Evolutionary conservation across 2,888 invertebrate genomes (phyloP).

Genomic region (Drosophila meridionalis): DNA sequence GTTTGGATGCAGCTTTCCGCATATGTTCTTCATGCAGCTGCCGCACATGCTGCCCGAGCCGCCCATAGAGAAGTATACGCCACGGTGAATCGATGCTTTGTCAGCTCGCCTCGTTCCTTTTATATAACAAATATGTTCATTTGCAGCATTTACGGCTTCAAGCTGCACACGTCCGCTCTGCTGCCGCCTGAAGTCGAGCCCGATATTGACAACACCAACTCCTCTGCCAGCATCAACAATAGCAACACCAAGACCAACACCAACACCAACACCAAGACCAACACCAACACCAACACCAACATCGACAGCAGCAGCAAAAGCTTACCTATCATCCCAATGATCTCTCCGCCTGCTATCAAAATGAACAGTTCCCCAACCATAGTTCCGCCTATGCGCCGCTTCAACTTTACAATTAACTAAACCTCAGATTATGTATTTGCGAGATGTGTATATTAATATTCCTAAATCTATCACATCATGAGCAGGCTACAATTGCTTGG

Average conservation of each 20-base stretch:
- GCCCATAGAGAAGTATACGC: constrained; percentile 44
- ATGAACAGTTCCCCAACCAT: background rate
- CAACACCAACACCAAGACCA: background rate
- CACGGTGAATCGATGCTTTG: constrained; percentile 50
- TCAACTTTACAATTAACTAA: constrained; percentile 9
- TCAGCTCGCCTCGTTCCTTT: no score
- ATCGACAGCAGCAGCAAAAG: background rate
- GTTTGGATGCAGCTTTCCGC: constrained; percentile 65
- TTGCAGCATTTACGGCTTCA: constrained; percentile 58
- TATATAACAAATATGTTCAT: background rate
- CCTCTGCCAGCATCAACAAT: background rate
- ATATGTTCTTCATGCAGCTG: constrained; percentile 67
- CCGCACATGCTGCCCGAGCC: constrained; percentile 52
- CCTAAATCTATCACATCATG: background rate
- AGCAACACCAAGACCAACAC: background rate
- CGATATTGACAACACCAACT: background rate
- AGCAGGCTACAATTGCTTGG: no score
- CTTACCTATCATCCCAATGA: background rate
- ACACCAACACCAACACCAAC: background rate
- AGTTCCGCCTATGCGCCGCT: constrained; percentile 8
- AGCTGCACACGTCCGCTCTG: constrained; percentile 54
- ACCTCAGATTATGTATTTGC: background rate
- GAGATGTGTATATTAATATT: background rate
- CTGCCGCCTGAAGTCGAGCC: background rate
- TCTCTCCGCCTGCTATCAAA: background rate